Evolutionary conservation across 1,140 invertebrate genomes (phyloP).

Genomic region (Diprion similis): DNA sequence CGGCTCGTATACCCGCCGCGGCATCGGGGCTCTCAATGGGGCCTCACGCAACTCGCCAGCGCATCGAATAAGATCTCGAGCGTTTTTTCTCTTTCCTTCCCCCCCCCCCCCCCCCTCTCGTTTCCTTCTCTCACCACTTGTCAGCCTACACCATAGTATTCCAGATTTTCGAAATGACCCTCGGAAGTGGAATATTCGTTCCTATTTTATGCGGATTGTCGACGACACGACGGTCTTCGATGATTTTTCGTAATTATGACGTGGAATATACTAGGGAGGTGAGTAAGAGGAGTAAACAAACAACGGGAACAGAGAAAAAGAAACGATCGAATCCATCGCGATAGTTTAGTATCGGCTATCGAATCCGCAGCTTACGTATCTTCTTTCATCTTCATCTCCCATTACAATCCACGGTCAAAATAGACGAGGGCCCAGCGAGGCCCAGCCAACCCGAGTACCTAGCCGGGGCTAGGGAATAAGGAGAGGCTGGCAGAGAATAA

Average conservation of each 20-base stretch:
- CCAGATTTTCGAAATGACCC: too few species aligned
- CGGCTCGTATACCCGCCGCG: conserved; percentile 1
- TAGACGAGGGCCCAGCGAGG: background rate
- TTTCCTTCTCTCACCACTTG: too few species aligned
- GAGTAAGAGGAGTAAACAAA: too few species aligned
- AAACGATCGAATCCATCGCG: background rate
- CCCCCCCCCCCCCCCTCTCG: background rate
- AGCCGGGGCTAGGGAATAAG: too few species aligned
- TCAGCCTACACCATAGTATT: too few species aligned
- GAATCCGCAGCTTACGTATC: background rate
- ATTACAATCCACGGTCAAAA: conserved; percentile 1
- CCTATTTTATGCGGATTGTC: too few species aligned
- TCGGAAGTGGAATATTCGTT: too few species aligned
- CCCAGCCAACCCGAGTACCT: too few species aligned
- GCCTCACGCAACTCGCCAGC: conserved; percentile 6
- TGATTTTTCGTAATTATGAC: too few species aligned
- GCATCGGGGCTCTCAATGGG: background rate
- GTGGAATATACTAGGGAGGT: too few species aligned
- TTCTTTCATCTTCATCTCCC: conserved; percentile 5
- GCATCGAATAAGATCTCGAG: conserved; percentile 5
- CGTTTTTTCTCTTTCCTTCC: background rate
- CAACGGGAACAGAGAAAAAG: too few species aligned
- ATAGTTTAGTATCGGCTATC: background rate
- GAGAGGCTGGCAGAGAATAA: background rate
- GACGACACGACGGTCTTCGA: too few species aligned